These are phyloP conservation scores for Equus quagga DNA, from an alignment of 2,113 vertebrate genomes.

Conservation along the genomic window DNA sequence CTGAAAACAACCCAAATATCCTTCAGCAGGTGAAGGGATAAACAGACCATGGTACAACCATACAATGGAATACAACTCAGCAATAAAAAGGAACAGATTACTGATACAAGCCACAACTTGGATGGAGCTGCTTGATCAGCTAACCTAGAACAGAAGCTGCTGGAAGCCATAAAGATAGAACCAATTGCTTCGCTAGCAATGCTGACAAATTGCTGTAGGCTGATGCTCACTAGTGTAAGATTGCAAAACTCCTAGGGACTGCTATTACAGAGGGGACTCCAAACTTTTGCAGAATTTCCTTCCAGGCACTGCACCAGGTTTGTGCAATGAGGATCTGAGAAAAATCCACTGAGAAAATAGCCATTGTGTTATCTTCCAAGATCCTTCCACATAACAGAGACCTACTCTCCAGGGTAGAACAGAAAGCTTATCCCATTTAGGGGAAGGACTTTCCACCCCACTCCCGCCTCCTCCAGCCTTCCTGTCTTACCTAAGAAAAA, in stretches of 20 bases:
- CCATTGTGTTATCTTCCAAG: not conserved
- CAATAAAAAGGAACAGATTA: not conserved
- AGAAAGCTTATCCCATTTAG: not conserved
- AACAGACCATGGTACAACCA: not conserved
- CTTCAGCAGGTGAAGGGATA: not conserved
- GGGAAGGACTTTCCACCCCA: not conserved
- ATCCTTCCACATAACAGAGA: not conserved
- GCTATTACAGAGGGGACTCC: not conserved
- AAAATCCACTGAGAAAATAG: not conserved
- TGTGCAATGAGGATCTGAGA: not conserved
- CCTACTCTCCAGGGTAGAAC: not conserved
- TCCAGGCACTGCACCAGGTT: not conserved
- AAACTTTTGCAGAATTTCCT: not conserved
- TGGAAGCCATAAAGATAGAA: not conserved
- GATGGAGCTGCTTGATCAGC: not conserved
- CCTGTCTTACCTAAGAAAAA: not conserved
- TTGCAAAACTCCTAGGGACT: not conserved
- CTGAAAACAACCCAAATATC: not conserved
- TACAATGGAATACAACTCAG: not conserved
- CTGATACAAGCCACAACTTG: too few relatives aligned
- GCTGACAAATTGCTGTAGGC: not conserved
- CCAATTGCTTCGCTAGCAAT: constrained; percentile 8
- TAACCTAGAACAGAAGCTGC: constrained; percentile 38
- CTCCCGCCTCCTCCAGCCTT: not conserved
- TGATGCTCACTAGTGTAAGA: constrained; percentile 36